Conservation (phyloP, 2,888 invertebrate species). For the Xylota sylvarum region DNA sequence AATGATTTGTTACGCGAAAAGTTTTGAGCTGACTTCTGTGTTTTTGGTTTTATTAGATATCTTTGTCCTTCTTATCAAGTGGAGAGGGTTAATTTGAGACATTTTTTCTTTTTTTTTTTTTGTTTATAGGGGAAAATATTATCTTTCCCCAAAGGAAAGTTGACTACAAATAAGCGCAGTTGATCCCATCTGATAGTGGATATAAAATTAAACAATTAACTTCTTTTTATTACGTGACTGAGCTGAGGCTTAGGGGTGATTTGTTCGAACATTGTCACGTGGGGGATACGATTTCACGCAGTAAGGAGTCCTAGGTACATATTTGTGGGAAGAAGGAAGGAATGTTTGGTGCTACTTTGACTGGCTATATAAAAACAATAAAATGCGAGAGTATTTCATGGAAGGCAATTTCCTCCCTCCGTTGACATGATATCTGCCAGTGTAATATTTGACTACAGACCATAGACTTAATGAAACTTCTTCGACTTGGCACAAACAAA, state of each 20-base stretch:
- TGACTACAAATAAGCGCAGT: constrained; percentile 7
- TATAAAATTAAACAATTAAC: constrained; percentile 27
- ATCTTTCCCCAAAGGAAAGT: not conserved
- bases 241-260: constrained; percentile 1
- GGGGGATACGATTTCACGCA: constrained; percentile 2
- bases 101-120: not conserved
- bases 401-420: not conserved
- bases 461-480: too few relatives aligned
- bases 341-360: not conserved
- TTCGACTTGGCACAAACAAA: too few relatives aligned
- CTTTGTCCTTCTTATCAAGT: not conserved
- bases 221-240: constrained; percentile 22
- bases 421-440: not conserved
- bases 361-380: constrained; percentile 12
- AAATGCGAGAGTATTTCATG: not conserved
- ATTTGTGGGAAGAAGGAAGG: not conserved
- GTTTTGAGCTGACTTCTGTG: constrained; percentile 50
- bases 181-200: constrained; percentile 11
- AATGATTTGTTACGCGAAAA: constrained; percentile 48
- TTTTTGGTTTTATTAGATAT: constrained; percentile 51
- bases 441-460: not conserved
- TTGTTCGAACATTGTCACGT: not conserved
- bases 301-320: not conserved
- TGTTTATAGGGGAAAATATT: not conserved
- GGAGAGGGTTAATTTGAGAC: not conserved